Evolutionary conservation across 2,113 vertebrate species (phyloP), one percentile per base, ranked within the genome.

Genomic region (Hyla sarda): DNA sequence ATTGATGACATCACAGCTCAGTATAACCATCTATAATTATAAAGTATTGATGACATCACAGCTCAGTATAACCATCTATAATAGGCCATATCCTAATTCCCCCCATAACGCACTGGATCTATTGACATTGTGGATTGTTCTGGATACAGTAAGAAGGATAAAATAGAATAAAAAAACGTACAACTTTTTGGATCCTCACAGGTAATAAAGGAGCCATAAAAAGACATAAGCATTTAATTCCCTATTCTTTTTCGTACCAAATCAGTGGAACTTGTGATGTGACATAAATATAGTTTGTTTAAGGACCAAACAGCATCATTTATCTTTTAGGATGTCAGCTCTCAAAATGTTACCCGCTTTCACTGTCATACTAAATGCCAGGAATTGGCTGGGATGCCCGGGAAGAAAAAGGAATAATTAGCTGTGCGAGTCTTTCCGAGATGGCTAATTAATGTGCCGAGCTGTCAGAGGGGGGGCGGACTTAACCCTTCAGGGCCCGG

Each of bases 321-420:
- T 86, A 86, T 86, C 84, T 86, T 86, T 86, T 21, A 32, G 81
- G 62, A 52, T 86, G 84, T 80, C 84, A 86, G 76, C 76, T 80
- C 84, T 81, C 62, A 80, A 86, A 86, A 86, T 86, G 84, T 86
- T 81, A 86, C 65, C 84, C 84, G 67, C 47, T 72, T 54, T 86
- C 84, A 80, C 77, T 86, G 84, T 86, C 84, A 86, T 47, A 60
- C 76, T 81, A 86, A 86, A 86, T 86, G 84, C 84, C 84, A 86
- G 76, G 84, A 86, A 86, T 80, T 86, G 84, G 84, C 65, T 71
- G 25, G 56, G 84, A 86, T 72, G 84, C 84, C 84, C 76, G 77
- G 76, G 84, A 86, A 86, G 84, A 54, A 86, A 86, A 80, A 69
- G 76, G 56, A 80, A 81, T 86, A 86, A 86, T 86, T 86, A 86